Conservation (phyloP, 2,797 vertebrate genomes). For the Carduelis carduelis region DNA sequence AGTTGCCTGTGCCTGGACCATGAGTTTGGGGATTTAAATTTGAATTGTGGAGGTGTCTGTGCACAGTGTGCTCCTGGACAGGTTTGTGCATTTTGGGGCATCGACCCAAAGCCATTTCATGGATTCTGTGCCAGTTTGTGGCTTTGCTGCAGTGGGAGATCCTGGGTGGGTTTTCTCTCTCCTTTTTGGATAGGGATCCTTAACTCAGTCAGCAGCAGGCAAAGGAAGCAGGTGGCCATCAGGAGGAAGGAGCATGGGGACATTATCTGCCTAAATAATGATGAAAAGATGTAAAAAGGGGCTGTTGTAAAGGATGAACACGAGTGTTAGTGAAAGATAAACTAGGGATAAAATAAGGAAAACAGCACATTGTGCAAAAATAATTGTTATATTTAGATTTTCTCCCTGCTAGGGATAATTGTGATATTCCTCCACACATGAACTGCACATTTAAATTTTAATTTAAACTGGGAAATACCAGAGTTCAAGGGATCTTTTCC, state of each 20-base stretch:
- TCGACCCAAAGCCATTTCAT: fast-evolving
- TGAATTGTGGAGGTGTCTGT: not conserved
- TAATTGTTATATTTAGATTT: not conserved
- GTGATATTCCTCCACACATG: not conserved
- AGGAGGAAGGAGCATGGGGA: not conserved
- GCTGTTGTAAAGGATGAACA: not conserved
- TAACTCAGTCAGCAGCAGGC: not conserved
- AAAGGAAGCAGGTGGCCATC: not conserved
- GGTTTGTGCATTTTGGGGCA: not conserved
- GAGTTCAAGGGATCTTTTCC: not conserved
- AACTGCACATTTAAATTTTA: not conserved
- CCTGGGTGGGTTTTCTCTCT: not conserved
- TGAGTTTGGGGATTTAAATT: not conserved
- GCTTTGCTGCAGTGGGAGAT: not conserved
- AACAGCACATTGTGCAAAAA: not conserved
- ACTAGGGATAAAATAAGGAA: not conserved
- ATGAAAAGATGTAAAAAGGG: not conserved
- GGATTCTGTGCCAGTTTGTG: not conserved
- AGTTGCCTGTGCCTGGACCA: fast-evolving
- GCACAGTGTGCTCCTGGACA: not conserved
- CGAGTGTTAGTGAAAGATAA: not conserved
- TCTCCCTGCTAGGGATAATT: not conserved
- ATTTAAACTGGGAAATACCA: not conserved
- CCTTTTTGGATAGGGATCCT: not conserved
- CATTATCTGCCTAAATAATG: not conserved